Base-by-base conservation (phyloP, 2,888 invertebrate species). In the Heliothis peltigera region DNA sequence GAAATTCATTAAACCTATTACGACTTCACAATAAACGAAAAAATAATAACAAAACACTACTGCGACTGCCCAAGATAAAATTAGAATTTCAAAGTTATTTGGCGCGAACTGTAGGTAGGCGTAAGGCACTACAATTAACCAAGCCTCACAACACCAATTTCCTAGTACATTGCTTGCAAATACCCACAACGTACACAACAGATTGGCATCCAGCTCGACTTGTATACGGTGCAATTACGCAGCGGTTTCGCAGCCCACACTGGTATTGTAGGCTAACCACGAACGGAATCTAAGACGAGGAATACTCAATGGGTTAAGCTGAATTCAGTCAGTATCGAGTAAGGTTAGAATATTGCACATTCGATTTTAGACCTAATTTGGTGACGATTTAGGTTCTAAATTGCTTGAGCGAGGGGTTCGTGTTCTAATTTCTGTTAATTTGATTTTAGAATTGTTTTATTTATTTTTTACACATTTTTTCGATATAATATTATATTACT, bases 171-270 rank as follows among this genome's bases (percentile, higher is more conserved):
- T 70, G 66, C 53, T 18, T 17, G 19, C 21, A 28, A 35, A 64
- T 25, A 65, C 21, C 51, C 28, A n/a, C 35, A 48, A 49, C 21
- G 32, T 21, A 21, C 28, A 56, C 53, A 48, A 61, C 35, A 53
- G 49, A 67, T 71, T 56, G 43, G 54, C 58, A 35, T 47, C 35
- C 28, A 62, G 57, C 17, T 60, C 25, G 49, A 35, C 44, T 44
- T 74, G 79, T 74, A 70, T 62, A 65, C 71, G 56, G 49, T 70
- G 42, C 63, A 80, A 80, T 79, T 77, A 70, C 53, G 21, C 19
- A 19, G 49, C 42, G 79, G 71, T 62, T 48, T 48, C 19, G 48
- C 19, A 67, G 69, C 25, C 44, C 15, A 32, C 35, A 17, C 18
- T 42, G 28, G 47, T 59, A 60, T 63, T 57, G 65, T 61, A 65